Percentiles rank a stretch among this genome's conserved stretches.
Evolutionary conservation across 2,113 vertebrate genomes (phyloP).

Genomic region (Natator depressus): DNA sequence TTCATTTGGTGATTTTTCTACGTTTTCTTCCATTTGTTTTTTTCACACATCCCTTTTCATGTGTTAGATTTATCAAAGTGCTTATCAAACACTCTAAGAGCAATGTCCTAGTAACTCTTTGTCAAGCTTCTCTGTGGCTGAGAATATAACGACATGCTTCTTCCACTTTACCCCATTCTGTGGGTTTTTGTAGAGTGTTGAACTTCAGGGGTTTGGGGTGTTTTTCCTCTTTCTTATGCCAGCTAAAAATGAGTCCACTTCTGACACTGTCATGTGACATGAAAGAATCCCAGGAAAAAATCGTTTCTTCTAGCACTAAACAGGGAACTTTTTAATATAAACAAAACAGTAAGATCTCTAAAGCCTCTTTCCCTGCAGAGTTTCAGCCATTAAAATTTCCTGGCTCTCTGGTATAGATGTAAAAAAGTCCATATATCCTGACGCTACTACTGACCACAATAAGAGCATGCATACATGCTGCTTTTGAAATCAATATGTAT

Average conservation of each 20-base stretch:
- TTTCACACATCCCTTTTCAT: background rate
- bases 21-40: background rate
- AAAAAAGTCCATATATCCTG: background rate
- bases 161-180: background rate
- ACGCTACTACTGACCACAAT: background rate
- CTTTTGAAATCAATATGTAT: background rate
- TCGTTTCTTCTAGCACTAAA: background rate
- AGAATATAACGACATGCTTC: background rate
- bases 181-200: background rate
- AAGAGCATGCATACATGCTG: background rate
- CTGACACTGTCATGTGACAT: background rate
- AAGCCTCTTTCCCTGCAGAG: background rate
- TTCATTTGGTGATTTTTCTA: background rate
- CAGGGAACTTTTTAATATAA: background rate
- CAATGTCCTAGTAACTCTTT: background rate
- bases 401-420: background rate
- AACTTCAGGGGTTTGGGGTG: background rate
- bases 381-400: background rate
- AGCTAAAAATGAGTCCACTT: background rate
- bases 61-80: background rate
- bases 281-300: background rate
- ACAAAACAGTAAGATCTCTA: background rate
- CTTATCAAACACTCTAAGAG: background rate
- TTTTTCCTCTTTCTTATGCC: background rate
- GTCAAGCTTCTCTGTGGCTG: background rate